Percentiles rank a stretch among this genome's conserved stretches.
Evolutionary conservation across 2,888 invertebrate species (phyloP).

Genomic region (Parochlus steinenii): DNA sequence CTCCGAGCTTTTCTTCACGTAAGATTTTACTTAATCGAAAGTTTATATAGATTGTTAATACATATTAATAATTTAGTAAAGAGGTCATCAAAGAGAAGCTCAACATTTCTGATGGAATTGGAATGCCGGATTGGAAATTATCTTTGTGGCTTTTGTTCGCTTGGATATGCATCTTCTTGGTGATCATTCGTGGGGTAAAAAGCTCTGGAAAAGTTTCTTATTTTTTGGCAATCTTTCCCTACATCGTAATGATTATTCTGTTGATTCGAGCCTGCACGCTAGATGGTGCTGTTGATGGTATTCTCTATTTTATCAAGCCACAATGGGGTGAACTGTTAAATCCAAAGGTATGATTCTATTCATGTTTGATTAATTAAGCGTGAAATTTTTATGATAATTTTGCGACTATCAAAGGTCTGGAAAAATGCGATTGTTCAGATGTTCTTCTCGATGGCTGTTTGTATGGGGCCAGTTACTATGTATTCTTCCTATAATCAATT

Average conservation of each 20-base stretch:
- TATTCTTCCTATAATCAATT: conserved; percentile 39
- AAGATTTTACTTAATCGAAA: conserved; percentile 20
- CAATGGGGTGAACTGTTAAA: conserved; percentile 58
- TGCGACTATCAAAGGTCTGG: conserved; percentile 30
- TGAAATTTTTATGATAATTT: no score
- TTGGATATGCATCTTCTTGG: conserved; percentile 51
- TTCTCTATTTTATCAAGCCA: conserved; percentile 62
- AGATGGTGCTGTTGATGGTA: conserved; percentile 57
- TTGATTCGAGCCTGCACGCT: conserved; percentile 47
- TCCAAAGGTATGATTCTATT: conserved; percentile 47
- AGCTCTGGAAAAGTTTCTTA: conserved; percentile 73
- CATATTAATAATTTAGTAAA: no score
- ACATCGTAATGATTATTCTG: conserved; percentile 56
- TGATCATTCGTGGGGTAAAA: conserved; percentile 55
- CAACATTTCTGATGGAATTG: conserved; percentile 30
- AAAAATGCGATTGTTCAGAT: conserved; percentile 42
- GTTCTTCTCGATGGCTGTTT: conserved; percentile 39
- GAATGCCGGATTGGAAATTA: conserved; percentile 48
- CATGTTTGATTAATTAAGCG: conserved; percentile 1
- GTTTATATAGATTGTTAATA: conserved; percentile 13
- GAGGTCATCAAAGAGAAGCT: conserved; percentile 34
- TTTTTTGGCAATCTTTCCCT: conserved; percentile 78
- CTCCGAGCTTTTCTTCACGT: conserved; percentile 42
- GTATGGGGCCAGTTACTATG: conserved; percentile 38
- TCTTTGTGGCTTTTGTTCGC: conserved; percentile 45